Evolutionary conservation across 1,140 invertebrate genomes (phyloP).

Genomic region (Steinernema feltiae): DNA sequence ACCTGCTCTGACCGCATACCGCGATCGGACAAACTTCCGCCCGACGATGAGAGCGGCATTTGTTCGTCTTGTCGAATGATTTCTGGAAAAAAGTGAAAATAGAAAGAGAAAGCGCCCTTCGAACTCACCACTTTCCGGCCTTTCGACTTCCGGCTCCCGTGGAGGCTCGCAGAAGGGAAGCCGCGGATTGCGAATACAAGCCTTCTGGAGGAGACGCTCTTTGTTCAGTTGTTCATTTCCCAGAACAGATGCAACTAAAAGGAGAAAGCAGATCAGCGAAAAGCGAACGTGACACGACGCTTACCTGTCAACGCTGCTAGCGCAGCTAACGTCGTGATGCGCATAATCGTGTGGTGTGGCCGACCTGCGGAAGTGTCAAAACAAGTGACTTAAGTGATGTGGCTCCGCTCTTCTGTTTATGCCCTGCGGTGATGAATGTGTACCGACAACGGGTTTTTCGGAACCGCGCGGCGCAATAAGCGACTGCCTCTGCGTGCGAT

Average conservation of each 20-base stretch:
- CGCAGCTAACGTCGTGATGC: not conserved
- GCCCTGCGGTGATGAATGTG: not conserved
- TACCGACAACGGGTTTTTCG: constrained; percentile 8
- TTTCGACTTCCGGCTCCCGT: not conserved
- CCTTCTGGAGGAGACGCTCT: not conserved
- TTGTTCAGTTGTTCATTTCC: constrained; percentile 1
- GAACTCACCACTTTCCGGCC: not conserved
- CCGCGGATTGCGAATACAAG: not conserved
- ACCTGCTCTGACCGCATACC: not conserved
- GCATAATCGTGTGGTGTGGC: not conserved
- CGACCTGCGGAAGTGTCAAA: not conserved
- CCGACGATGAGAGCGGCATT: not conserved
- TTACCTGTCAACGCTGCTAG: constrained; percentile 3
- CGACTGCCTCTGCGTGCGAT: not conserved
- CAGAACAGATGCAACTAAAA: not conserved
- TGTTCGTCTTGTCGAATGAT: not conserved
- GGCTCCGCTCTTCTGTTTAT: not conserved
- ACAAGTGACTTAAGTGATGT: constrained; percentile 12
- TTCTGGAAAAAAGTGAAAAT: not conserved
- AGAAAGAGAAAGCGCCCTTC: not conserved
- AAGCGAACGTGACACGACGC: not conserved
- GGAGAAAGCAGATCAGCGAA: not conserved
- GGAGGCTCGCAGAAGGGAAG: not conserved
- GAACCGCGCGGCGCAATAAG: not conserved
- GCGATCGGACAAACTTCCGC: not conserved